Evolutionary conservation across 2,113 vertebrate species (phyloP).

Genomic region (Maccullochella peelii): DNA sequence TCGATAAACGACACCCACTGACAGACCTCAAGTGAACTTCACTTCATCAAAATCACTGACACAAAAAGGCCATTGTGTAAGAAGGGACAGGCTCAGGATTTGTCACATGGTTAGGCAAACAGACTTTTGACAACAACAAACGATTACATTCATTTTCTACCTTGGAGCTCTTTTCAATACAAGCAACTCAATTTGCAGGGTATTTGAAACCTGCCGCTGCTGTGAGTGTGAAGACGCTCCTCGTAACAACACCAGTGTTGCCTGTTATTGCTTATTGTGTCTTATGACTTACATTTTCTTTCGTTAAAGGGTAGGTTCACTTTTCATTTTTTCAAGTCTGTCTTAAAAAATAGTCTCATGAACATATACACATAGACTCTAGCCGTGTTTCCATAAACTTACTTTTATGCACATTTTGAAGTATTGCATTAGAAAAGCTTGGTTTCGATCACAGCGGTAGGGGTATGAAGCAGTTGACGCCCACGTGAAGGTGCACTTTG

Average conservation of each 20-base stretch:
- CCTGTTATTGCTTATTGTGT: background rate
- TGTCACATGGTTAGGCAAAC: too few relatives aligned
- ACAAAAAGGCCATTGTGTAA: background rate
- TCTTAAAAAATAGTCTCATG: too few relatives aligned
- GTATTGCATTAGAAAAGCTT: too few relatives aligned
- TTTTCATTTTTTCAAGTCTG: background rate
- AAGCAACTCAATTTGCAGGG: background rate
- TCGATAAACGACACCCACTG: background rate
- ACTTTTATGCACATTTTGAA: too few relatives aligned
- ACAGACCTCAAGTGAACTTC: background rate
- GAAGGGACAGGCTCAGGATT: background rate
- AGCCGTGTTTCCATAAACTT: too few relatives aligned
- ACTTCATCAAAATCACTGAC: constrained; percentile 3
- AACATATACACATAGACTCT: too few relatives aligned
- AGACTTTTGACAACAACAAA: background rate
- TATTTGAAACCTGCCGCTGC: background rate
- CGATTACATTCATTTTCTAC: background rate
- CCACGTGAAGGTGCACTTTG: too few relatives aligned
- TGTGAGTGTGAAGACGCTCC: too few relatives aligned
- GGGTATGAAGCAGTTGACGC: too few relatives aligned
- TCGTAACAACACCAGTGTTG: background rate
- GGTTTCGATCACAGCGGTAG: too few relatives aligned
- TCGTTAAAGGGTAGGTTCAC: background rate
- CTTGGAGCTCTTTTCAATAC: background rate
- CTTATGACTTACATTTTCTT: background rate